Conservation (phyloP, 2,113 vertebrate genomes). For the Thomomys bottae region DNA sequence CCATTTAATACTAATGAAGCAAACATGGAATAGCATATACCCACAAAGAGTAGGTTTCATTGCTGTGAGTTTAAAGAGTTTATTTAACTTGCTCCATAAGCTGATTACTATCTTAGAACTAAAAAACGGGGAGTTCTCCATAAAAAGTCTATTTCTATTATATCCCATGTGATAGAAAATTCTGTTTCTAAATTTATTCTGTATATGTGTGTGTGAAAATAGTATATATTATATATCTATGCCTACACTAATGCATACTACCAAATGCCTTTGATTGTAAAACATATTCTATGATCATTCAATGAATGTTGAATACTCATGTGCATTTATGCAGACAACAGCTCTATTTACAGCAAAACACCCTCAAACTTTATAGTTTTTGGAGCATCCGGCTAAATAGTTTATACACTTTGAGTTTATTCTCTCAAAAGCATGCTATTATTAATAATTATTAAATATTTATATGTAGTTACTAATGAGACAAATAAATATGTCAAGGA, state of each 20-base stretch:
- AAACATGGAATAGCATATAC: background rate
- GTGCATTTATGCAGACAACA: background rate
- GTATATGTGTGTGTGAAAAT: too few relatives aligned
- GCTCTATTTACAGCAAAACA: background rate
- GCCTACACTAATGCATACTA: background rate
- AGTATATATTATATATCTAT: too few relatives aligned
- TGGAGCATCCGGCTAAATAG: background rate
- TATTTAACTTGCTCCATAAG: too few relatives aligned
- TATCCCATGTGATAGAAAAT: too few relatives aligned
- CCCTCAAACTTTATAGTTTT: background rate
- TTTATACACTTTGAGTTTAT: background rate
- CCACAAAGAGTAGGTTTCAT: background rate
- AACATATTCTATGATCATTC: background rate
- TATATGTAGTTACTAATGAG: background rate
- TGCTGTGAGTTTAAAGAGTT: conserved; percentile 1
- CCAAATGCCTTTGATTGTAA: conserved; percentile 27
- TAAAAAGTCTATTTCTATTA: too few relatives aligned
- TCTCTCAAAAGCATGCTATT: conserved; percentile 1
- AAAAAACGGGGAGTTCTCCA: background rate
- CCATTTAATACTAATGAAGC: background rate
- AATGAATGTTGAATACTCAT: background rate
- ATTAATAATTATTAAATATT: conserved; percentile 10
- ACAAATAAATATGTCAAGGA: background rate
- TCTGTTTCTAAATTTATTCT: too few relatives aligned
- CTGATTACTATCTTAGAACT: background rate